Evolutionary conservation across 2,113 vertebrate genomes (phyloP), one percentile per base, ranked within the genome.

Genomic region (Crotophaga sulcirostris): DNA sequence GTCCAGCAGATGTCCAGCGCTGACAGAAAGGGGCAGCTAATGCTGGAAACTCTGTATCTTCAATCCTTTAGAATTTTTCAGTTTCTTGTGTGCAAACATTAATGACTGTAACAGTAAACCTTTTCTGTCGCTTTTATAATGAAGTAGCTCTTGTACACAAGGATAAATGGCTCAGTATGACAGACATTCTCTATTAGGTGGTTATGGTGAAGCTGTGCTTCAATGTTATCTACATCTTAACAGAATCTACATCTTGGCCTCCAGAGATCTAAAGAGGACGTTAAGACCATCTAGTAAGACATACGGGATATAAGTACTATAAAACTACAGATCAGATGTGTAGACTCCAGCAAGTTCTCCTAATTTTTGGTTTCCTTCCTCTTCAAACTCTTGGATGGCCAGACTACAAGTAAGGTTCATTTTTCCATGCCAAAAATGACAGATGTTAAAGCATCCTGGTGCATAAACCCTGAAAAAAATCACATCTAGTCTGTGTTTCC

Each of bases 181-280:
- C 11, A 44, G 4, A 47, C 31, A 24, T 7, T 77, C 20, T 88
- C 92, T 45, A 45, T 19, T 20, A 38, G n/a, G 26, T 69, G 72
- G 33, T 38, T 44, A 63, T 20, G 58, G 13, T 11, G 70, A 77
- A 84, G 40, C 17, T 56, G 13, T 52, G 16, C 29, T 26, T 36
- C 0, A 0, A 29, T 44, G 15, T 13, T 40, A 40, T 3, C 47
- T 49, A 11, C 47, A 23, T 49, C 47, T 23, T 49, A 26, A 28
- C 20, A 36, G 44, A 54, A 21, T 28, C n/a, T 63, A 10, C 0
- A 2, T 38, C 23, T 58, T 82, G 56, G n/a, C 23, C 52, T 70
- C 14, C 60, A 89, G 55, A 69, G 21, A 10, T 51, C 19, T 59
- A 36, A 47, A 77, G n/a, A 91, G 14, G 28, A 24, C 18, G 9